phyloP scores from a whole-genome alignment of 2,797 vertebrate genomes.

The Holocentrus rufus region DNA sequence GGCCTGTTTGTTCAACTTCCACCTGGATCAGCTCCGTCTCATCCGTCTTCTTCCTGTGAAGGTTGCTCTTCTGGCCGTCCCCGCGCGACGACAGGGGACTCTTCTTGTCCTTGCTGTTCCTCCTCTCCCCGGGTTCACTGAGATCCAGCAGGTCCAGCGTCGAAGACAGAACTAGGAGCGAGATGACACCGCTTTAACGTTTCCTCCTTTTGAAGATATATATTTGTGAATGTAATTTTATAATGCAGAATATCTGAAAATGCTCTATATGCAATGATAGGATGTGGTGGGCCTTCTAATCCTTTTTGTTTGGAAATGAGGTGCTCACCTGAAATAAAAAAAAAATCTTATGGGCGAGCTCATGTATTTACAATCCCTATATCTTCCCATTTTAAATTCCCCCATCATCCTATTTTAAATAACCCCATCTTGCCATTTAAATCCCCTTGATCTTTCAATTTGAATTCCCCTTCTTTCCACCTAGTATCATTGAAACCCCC shows the following conservation, averaged over 20 bases:
- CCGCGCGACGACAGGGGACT: constrained; percentile 81
- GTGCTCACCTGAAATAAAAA: too few species aligned
- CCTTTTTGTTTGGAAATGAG: neutral
- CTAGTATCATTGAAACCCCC: too few species aligned
- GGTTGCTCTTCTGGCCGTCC: constrained; percentile 83
- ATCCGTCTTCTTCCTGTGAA: constrained; percentile 90
- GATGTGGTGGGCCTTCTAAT: neutral
- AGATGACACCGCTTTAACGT: constrained; percentile 15
- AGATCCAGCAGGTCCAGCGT: constrained; percentile 97
- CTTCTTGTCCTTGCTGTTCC: constrained; percentile 89
- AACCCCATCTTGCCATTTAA: too few species aligned
- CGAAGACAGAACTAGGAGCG: constrained; percentile 89
- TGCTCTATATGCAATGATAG: too few species aligned
- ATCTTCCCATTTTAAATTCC: too few species aligned
- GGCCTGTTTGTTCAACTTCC: constrained; percentile 87
- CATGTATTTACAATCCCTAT: too few species aligned
- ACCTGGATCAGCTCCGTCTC: constrained; percentile 94
- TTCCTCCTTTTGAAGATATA: neutral
- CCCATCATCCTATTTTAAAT: too few species aligned
- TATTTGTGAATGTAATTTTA: neutral
- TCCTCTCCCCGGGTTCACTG: constrained; percentile 92
- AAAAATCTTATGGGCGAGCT: too few species aligned
- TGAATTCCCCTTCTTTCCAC: too few species aligned
- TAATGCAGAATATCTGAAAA: neutral
- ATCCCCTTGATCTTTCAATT: too few species aligned